Percentiles rank a stretch among this genome's conserved stretches.
phyloP scores from a whole-genome alignment of 1,140 invertebrate species.

The Musca domestica region DNA sequence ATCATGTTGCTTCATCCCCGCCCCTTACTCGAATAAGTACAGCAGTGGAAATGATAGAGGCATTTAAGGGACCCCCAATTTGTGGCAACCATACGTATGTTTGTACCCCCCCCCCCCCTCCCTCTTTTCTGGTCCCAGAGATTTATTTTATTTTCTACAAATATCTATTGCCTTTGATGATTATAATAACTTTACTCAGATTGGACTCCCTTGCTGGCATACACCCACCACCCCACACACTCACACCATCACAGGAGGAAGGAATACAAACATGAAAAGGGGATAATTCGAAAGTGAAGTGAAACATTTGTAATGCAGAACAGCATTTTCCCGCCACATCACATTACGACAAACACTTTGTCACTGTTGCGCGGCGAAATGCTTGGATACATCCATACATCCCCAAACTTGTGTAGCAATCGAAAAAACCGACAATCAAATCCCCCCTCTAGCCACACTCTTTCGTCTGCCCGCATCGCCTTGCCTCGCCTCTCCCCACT shows the following conservation, averaged over 20 bases:
- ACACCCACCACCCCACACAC: neutral
- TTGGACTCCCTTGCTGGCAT: neutral
- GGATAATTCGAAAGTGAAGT: slow-evolving; percentile 4
- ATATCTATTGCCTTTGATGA: slow-evolving; percentile 17
- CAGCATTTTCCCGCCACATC: slow-evolving; percentile 23
- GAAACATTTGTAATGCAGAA: slow-evolving; percentile 8
- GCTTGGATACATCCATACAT: neutral
- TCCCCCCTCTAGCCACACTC: neutral
- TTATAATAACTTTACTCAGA: slow-evolving; percentile 14
- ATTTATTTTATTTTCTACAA: neutral
- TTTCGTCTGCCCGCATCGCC: neutral
- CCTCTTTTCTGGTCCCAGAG: neutral
- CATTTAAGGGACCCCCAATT: slow-evolving; percentile 19
- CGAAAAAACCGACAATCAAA: no score
- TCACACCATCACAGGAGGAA: no score
- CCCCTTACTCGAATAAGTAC: neutral
- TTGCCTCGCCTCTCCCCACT: neutral
- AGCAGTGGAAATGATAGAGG: slow-evolving; percentile 6
- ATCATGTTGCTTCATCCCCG: neutral
- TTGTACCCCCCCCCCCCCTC: neutral
- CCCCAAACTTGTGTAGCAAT: neutral
- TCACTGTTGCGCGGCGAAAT: slow-evolving; percentile 8
- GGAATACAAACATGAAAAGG: neutral
- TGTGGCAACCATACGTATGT: slow-evolving; percentile 14
- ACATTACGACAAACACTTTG: slow-evolving; percentile 28